Conservation (phyloP, 2,113 vertebrate genomes). For the Trogon surrucura region DNA sequence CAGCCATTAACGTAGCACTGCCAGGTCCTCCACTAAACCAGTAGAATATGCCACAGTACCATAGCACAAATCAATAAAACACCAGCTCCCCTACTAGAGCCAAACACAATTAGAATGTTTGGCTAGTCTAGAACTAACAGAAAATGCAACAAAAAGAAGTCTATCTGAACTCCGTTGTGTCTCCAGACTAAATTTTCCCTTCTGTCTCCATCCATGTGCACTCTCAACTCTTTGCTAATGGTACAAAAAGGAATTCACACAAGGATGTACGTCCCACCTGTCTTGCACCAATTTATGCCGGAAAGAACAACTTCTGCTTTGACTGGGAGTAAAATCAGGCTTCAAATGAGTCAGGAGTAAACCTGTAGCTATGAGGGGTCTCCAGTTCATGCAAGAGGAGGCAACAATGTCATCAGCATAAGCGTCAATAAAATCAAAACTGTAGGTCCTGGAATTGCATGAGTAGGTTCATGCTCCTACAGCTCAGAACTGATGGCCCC, state of each 20-base stretch:
- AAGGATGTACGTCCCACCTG: neutral
- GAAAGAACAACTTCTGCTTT: neutral
- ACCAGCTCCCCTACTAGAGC: neutral
- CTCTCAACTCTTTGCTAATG: neutral
- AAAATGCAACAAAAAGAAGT: neutral
- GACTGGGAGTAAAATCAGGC: neutral
- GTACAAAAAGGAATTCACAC: neutral
- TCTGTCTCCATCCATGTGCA: neutral
- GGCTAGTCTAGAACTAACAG: neutral
- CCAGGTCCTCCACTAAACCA: too few relatives aligned
- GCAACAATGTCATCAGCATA: neutral
- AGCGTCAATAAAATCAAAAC: neutral
- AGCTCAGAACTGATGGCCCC: fast-evolving
- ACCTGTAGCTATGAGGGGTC: neutral
- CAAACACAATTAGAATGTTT: neutral
- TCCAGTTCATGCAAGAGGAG: neutral
- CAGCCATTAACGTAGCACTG: too few relatives aligned
- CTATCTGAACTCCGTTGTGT: fast-evolving
- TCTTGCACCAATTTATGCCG: neutral
- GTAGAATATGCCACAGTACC: neutral
- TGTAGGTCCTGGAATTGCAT: too few relatives aligned
- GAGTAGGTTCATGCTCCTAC: neutral
- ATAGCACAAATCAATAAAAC: neutral
- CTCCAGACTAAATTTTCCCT: neutral
- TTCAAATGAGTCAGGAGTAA: neutral